These are phyloP conservation scores for Ichneumoninae sp. DNA, from an alignment of 2,888 invertebrate species.

Conservation along the genomic window DNA sequence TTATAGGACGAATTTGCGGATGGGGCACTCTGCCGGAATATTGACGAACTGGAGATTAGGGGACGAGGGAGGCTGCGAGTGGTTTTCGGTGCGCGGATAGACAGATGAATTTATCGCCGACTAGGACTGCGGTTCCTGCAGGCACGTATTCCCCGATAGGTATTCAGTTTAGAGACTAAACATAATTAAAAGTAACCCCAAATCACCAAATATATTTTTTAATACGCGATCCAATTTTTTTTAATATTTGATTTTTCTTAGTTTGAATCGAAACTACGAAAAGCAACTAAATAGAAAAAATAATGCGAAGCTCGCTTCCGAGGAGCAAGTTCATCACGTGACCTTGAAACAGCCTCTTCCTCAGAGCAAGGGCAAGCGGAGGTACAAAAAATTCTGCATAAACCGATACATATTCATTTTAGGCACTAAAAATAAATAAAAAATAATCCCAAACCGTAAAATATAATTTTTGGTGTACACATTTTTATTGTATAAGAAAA, in stretches of 20 bases:
- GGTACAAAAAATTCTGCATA: too few species aligned
- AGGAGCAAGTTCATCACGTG: not conserved
- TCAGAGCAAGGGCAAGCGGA: too few species aligned
- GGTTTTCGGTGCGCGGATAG: not conserved
- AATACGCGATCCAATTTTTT: not conserved
- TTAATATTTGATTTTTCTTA: not conserved
- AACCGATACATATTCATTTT: too few species aligned
- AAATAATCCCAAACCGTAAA: too few species aligned
- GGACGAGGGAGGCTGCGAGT: not conserved
- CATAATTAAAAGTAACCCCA: not conserved
- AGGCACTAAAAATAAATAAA: too few species aligned
- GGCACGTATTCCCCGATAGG: not conserved
- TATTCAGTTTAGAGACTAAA: not conserved
- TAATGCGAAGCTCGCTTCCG: not conserved
- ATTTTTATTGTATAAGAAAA: too few species aligned
- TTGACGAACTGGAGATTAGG: conserved; percentile 2
- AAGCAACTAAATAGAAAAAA: not conserved
- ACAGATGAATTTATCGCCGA: not conserved
- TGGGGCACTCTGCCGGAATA: not conserved
- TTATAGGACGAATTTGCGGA: conserved; percentile 3
- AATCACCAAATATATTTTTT: not conserved
- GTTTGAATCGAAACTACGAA: not conserved
- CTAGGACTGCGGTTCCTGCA: not conserved
- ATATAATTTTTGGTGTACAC: too few species aligned
- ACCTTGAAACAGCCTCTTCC: not conserved